Base-by-base conservation (phyloP, 2,113 vertebrate species). In the Cyanoliseus patagonus region DNA sequence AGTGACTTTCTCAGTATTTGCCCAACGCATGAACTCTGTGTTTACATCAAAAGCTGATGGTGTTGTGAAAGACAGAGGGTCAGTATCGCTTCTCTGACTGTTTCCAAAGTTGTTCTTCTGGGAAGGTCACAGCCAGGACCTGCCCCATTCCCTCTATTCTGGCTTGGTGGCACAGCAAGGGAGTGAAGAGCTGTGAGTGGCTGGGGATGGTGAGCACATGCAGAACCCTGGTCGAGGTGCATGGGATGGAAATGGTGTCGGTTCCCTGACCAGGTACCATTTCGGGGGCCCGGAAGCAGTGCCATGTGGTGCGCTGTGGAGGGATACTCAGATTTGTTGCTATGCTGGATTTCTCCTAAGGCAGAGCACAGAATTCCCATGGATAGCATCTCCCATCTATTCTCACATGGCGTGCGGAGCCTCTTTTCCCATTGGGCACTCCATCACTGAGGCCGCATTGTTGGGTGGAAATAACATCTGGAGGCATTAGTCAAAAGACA, bases 21-120 rank as follows among this genome's bases (percentile, higher is more conserved):
- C 77, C 76, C 86, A 95, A 46, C 37, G 12, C 86, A 46, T 53
- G 83, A 96, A 89, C 90, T 92, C 73, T 86, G n/a, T 97, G 92
- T 95, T 95, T 92, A 86, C 89, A 86, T 49, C 92, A 30, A 63
- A 74, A 89, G 59, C 59, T 4, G 73, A 20, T 82, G 92, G 55
- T 49, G 64, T 95, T 97, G 89, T 81, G 95, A 81, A 95, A 94
- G 91, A 86, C 83, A 31, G 77, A 92, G 77, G 77, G 86, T 95
- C 77, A 35, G 22, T 5, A 64, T 80, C 88, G 2, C 86, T 92
- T 80, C 85, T 72, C 55, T 4, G 1, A 30, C 62, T 31, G 8
- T 47, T 94, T 24, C 83, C 80, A 80, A 76, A 47, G 75, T 47
- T 3, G 37, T 68, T 85, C 90, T 88, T 80, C 79, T 90, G 86